Conservation (phyloP, 2,797 vertebrate genomes). For the Chelmon rostratus region DNA sequence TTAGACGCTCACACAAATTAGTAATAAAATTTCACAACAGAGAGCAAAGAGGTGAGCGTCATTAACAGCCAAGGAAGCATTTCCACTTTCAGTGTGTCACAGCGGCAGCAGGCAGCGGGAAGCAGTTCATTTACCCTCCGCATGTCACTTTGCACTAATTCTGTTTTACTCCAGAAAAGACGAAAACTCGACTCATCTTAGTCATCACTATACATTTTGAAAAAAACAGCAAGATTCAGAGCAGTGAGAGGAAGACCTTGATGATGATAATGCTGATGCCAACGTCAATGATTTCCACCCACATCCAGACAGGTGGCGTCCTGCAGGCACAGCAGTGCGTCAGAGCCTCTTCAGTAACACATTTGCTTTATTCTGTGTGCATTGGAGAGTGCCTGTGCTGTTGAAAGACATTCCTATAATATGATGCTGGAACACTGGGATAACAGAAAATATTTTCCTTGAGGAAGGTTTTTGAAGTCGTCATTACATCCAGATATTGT, state of each 20-base stretch:
- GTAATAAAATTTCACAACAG: conserved; percentile 3
- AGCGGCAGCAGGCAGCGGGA: conserved; percentile 5
- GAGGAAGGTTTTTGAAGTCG: background rate
- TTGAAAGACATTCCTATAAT: conserved; percentile 35
- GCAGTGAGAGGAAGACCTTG: conserved; percentile 63
- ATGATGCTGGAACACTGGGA: conserved; percentile 15
- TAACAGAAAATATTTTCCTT: background rate
- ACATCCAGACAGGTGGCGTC: conserved; percentile 73
- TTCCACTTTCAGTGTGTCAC: background rate
- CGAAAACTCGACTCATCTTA: conserved; percentile 29
- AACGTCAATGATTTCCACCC: conserved; percentile 68
- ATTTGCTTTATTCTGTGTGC: conserved; percentile 55
- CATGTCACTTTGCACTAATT: conserved; percentile 13
- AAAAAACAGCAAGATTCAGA: conserved; percentile 49
- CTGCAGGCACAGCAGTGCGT: conserved; percentile 66
- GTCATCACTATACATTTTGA: conserved; percentile 49
- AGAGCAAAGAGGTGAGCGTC: background rate
- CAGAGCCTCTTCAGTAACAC: conserved; percentile 58
- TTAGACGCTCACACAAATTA: background rate
- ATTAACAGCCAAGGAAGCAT: background rate
- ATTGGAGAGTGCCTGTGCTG: conserved; percentile 30
- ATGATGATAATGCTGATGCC: conserved; percentile 58
- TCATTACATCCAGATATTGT: conserved; percentile 17
- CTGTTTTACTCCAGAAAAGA: conserved; percentile 25
- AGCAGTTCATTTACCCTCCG: conserved; percentile 8